These are phyloP conservation scores for Dascyllus trimaculatus DNA, from an alignment of 2,113 vertebrate species.

Conservation along the genomic window DNA sequence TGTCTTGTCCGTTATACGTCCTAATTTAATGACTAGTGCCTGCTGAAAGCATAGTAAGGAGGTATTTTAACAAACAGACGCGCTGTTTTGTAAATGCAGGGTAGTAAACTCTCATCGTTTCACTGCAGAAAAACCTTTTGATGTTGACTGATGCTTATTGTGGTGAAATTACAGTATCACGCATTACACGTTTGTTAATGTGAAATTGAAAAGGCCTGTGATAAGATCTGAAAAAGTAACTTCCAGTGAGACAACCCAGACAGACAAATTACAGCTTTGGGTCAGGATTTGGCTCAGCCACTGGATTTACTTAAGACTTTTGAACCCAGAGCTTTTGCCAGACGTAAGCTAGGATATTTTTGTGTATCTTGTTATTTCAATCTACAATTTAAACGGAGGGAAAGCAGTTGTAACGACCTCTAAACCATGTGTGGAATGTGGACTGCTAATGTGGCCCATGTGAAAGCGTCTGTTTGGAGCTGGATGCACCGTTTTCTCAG, in stretches of 20 bases:
- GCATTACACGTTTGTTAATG: too few relatives aligned
- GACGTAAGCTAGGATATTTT: not conserved
- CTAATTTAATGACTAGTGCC: too few relatives aligned
- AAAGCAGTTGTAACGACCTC: not conserved
- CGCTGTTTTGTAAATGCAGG: too few relatives aligned
- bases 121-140: too few relatives aligned
- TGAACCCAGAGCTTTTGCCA: constrained; percentile 20
- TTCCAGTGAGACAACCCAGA: not conserved
- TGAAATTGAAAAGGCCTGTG: too few relatives aligned
- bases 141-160: too few relatives aligned
- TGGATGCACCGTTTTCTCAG: constrained; percentile 42
- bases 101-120: too few relatives aligned
- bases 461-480: constrained; percentile 32
- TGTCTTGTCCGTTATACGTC: too few relatives aligned
- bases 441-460: constrained; percentile 24
- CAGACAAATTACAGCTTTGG: constrained; percentile 26
- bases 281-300: constrained; percentile 28
- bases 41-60: too few relatives aligned
- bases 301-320: constrained; percentile 14
- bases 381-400: not conserved
- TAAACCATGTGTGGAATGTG: not conserved
- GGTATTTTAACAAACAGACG: too few relatives aligned
- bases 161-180: too few relatives aligned
- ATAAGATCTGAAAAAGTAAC: too few relatives aligned
- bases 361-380: not conserved